A percentile compares a stretch with the other conserved stretches of the same genome.
Evolutionary conservation across 2,888 invertebrate genomes (phyloP).

Genomic region (Notodromas monacha): DNA sequence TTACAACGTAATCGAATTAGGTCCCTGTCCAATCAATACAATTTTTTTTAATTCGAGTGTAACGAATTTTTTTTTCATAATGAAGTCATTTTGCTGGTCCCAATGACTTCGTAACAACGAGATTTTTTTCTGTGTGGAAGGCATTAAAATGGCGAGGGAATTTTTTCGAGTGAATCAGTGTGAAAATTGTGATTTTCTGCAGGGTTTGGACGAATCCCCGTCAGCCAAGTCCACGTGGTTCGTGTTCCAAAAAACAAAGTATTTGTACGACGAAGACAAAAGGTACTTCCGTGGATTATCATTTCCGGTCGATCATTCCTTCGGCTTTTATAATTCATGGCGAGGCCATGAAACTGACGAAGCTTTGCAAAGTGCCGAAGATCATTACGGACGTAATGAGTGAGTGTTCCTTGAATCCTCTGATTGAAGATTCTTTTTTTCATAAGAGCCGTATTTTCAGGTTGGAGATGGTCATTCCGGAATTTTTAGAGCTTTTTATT

Average conservation of each 20-base stretch:
- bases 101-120: too few species aligned
- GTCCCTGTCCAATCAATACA: too few species aligned
- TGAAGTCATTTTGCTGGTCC: too few species aligned
- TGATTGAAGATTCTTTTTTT: neutral
- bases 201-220: too few species aligned
- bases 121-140: too few species aligned
- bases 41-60: too few species aligned
- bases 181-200: too few species aligned
- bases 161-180: too few species aligned
- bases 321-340: slow-evolving; percentile 38
- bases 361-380: slow-evolving; percentile 35
- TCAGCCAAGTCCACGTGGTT: slow-evolving; percentile 59
- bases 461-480: slow-evolving; percentile 54
- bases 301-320: slow-evolving; percentile 42
- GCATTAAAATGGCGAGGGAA: too few species aligned
- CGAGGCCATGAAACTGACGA: slow-evolving; percentile 60
- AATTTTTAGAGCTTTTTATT: slow-evolving; percentile 78
- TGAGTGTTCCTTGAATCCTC: slow-evolving; percentile 16
- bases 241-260: slow-evolving; percentile 88
- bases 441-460: slow-evolving; percentile 16
- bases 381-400: slow-evolving; percentile 67
- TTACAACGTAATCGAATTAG: too few species aligned
- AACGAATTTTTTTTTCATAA: too few species aligned
- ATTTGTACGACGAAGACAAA: slow-evolving; percentile 51
- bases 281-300: slow-evolving; percentile 43